Conservation (phyloP, 2,888 invertebrate species). For the Pecten maximus region DNA sequence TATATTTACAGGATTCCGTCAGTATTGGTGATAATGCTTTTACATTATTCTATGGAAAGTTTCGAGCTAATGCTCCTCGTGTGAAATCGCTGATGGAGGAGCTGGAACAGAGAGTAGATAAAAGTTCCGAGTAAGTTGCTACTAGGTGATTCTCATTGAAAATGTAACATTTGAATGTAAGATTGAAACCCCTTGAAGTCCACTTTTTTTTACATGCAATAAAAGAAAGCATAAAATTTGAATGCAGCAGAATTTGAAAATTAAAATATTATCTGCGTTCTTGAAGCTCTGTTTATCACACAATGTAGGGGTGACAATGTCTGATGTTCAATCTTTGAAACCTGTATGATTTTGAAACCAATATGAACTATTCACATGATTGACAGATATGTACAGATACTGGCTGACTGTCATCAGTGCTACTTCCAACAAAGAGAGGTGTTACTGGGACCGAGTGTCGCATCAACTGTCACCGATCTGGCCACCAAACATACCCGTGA, state of each 20-base stretch:
- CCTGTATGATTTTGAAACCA: too few relatives aligned
- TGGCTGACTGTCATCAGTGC: conserved; percentile 91
- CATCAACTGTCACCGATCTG: conserved; percentile 87
- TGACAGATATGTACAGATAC: conserved; percentile 87
- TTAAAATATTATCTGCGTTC: too few relatives aligned
- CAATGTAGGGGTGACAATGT: too few relatives aligned
- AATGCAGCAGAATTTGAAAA: too few relatives aligned
- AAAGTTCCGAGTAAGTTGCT: conserved; percentile 88
- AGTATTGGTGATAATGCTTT: conserved; percentile 85
- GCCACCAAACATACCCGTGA: conserved; percentile 86
- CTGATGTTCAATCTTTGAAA: too few relatives aligned
- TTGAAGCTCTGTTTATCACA: too few relatives aligned
- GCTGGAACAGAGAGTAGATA: conserved; percentile 90
- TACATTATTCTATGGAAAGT: conserved; percentile 95
- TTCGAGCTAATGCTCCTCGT: conserved; percentile 94
- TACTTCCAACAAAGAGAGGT: conserved; percentile 90
- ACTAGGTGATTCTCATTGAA: background rate
- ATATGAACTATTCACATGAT: background rate
- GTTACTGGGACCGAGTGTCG: conserved; percentile 88
- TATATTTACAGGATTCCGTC: conserved; percentile 72
- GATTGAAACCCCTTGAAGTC: too few relatives aligned
- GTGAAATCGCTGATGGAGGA: conserved; percentile 91
- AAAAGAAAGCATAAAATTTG: too few relatives aligned
- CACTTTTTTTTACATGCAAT: too few relatives aligned
- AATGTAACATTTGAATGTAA: background rate